Evolutionary conservation across 2,113 vertebrate genomes (phyloP), one percentile per base, ranked within the genome.

Genomic region (Falco punctatus): DNA sequence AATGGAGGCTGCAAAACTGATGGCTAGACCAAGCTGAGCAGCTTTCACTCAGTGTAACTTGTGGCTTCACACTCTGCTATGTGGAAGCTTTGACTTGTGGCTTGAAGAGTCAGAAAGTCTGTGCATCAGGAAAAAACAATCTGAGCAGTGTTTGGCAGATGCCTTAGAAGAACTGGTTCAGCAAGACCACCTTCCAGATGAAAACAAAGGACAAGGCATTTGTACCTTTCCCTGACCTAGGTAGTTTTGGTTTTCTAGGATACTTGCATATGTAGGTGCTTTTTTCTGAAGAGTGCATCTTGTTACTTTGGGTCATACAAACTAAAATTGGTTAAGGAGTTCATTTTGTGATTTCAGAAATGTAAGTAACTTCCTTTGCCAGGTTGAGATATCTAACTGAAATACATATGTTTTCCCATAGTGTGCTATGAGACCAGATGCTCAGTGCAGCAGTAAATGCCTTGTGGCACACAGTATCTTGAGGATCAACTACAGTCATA

Each of bases 401-500:
- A 62, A 66, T 35, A 69, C 0, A 0, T 21, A 26, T 15, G 12
- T 1, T 0, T 75, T 75, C 22, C 28, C 27, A 38, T 0, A 1
- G 15, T 52, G 30, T 32, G 49, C 22, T 64, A 18, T 2, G 3
- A 13, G 46, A 70, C 17, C 64, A 51, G 70, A 38, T 77, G 40
- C 58, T 81, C 19, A 15, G 44, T 17, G 28, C 49, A 54, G 49
- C n/a, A 32, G 14, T 21, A 20, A 61, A 66, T 28, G 35, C 52
- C 52, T 26, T 66, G 23, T 52, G 75, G 44, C 28, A 5, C 16
- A 21, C 38, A 51, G 28, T 32, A 40, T 9, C 30, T 80, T 59
- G 30, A 15, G 69, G 10, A 14, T 52, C 35, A 40, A 4, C 38
- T 74, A 11, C 18, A 48, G 12, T 8, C 5, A 6, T n/a, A 22